phyloP scores from a whole-genome alignment of 2,888 invertebrate species.

The Microctonus brassicae region DNA sequence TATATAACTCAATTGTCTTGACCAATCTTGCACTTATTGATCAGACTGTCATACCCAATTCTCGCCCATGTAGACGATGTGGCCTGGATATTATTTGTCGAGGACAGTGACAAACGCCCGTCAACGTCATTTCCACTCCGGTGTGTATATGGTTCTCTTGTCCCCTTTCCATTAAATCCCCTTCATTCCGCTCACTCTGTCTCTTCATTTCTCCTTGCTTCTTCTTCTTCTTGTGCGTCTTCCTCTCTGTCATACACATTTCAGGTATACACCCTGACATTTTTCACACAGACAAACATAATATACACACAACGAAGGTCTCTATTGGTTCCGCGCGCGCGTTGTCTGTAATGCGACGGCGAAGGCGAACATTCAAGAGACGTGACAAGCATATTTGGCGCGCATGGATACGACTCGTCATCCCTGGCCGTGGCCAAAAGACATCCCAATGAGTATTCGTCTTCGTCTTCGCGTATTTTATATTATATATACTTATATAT shows the following conservation, averaged over 20 bases:
- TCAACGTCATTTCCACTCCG: slow-evolving; percentile 63
- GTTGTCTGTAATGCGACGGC: slow-evolving; percentile 37
- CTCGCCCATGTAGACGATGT: slow-evolving; percentile 26
- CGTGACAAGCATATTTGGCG: slow-evolving; percentile 68
- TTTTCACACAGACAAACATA: no score
- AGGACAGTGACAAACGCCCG: slow-evolving; percentile 69
- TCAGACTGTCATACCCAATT: slow-evolving; percentile 21
- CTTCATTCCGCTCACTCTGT: neutral
- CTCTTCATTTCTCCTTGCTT: slow-evolving; percentile 11
- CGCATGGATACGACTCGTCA: slow-evolving; percentile 61
- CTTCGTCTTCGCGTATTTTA: neutral
- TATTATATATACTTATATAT: slow-evolving; percentile 8
- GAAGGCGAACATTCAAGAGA: slow-evolving; percentile 57
- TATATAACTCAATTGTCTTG: slow-evolving; percentile 7
- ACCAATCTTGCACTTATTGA: slow-evolving; percentile 25
- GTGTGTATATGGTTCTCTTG: slow-evolving; percentile 25
- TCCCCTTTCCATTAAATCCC: slow-evolving; percentile 28
- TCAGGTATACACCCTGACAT: no score
- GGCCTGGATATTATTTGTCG: slow-evolving; percentile 66
- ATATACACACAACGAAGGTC: slow-evolving; percentile 26
- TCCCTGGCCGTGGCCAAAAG: slow-evolving; percentile 60
- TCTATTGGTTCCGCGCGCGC: slow-evolving; percentile 8
- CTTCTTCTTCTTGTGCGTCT: slow-evolving; percentile 39
- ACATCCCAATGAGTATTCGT: slow-evolving; percentile 40
- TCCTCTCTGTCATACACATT: slow-evolving; percentile 42